Evolutionary conservation across 1,140 invertebrate genomes (phyloP).

Genomic region (Hylaeus volcanicus): DNA sequence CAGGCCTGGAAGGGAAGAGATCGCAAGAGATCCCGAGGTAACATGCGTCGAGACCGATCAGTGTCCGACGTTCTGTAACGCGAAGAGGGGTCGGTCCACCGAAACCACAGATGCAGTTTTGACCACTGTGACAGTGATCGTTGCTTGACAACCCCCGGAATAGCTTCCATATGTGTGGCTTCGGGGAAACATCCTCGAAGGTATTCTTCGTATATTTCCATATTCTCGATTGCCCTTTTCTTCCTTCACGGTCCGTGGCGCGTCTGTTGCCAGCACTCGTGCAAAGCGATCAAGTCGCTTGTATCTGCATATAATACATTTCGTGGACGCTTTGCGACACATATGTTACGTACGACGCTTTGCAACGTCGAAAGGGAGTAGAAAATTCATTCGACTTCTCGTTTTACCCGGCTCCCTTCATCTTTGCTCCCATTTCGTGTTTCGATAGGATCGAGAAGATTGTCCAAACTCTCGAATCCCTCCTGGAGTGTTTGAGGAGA

Average conservation of each 20-base stretch:
- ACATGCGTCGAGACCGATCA: constrained; percentile 48
- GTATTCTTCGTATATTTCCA: constrained; percentile 60
- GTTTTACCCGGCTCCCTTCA: neutral
- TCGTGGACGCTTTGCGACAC: neutral
- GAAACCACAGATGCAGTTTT: constrained; percentile 65
- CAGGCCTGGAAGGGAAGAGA: neutral
- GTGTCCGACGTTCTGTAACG: constrained; percentile 62
- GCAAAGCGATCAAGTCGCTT: constrained; percentile 9
- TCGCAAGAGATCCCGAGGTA: constrained; percentile 12
- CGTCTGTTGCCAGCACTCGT: neutral
- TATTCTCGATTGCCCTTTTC: constrained; percentile 20
- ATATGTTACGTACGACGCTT: neutral
- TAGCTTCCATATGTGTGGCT: constrained; percentile 49
- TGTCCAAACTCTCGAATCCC: neutral
- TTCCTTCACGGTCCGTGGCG: constrained; percentile 1
- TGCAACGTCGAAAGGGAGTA: neutral
- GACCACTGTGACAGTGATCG: constrained; percentile 59
- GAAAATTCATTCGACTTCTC: no score
- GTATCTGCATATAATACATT: neutral
- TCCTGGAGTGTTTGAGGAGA: no score
- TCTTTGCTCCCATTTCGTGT: neutral
- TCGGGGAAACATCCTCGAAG: constrained; percentile 35
- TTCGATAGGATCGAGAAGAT: neutral
- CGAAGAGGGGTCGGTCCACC: constrained; percentile 52
- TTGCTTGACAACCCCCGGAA: constrained; percentile 41